A percentile compares a stretch with the other conserved stretches of the same genome.
Evolutionary conservation across 2,888 invertebrate genomes (phyloP).

Genomic region (Rhagonycha lutea): DNA sequence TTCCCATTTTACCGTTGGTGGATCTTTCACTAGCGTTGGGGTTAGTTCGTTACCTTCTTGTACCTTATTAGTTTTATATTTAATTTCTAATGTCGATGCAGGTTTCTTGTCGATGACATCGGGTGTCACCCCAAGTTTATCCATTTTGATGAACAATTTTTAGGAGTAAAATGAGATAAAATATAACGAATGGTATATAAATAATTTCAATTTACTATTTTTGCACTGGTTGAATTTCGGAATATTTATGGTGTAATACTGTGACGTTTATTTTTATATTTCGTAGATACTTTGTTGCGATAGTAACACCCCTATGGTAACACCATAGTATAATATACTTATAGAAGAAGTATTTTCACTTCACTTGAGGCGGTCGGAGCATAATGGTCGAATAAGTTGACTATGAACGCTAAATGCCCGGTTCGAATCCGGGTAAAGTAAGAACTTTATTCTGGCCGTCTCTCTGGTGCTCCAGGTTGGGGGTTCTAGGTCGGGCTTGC

Average conservation of each 20-base stretch:
- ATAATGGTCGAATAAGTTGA: no score
- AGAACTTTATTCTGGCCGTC: no score
- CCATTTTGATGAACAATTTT: conserved; percentile 25
- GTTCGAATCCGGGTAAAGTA: no score
- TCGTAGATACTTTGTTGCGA: background rate
- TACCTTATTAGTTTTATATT: conserved; percentile 31
- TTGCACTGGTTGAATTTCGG: background rate
- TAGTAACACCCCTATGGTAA: no score
- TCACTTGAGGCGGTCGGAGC: no score
- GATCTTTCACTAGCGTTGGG: conserved; percentile 42
- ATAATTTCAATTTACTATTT: background rate
- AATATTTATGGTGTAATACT: background rate
- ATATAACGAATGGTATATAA: background rate
- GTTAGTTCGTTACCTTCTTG: conserved; percentile 41
- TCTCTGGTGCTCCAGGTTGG: no score
- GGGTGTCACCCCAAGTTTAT: conserved; percentile 32
- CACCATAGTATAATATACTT: no score
- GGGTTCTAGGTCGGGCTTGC: no score
- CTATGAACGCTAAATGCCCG: no score
- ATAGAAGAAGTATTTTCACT: no score
- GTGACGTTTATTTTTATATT: background rate
- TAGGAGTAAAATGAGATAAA: background rate
- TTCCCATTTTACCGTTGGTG: conserved; percentile 44
- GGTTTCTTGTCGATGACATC: conserved; percentile 35
- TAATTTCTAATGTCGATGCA: conserved; percentile 19